Percentiles rank a stretch among this genome's conserved stretches.
phyloP scores from a whole-genome alignment of 2,113 vertebrate genomes.

The Canis aureus region DNA sequence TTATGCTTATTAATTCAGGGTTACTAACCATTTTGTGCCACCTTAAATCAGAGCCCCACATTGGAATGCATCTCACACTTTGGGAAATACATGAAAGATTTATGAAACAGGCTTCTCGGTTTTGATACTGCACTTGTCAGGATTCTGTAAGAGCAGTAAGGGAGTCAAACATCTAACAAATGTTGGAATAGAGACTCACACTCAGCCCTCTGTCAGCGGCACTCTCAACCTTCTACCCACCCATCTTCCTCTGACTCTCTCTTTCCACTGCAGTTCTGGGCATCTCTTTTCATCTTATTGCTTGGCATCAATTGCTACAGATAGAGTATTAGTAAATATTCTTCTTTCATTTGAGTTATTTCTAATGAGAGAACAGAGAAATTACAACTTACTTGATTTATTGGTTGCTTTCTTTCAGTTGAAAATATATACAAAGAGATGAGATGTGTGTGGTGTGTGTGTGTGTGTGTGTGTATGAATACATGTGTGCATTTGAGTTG shows the following conservation, averaged over 20 bases:
- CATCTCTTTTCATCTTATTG: neutral
- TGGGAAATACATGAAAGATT: neutral
- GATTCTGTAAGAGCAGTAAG: neutral
- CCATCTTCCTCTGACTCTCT: neutral
- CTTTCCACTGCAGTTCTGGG: neutral
- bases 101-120: neutral
- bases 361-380: neutral
- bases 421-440: neutral
- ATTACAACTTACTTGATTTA: neutral
- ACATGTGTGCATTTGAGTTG: neutral
- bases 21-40: neutral
- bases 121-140: neutral
- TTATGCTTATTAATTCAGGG: neutral
- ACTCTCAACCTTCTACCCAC: neutral
- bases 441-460: neutral
- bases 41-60: neutral
- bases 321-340: neutral
- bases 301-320: neutral
- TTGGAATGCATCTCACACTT: neutral
- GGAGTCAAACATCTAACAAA: neutral
- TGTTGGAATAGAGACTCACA: neutral
- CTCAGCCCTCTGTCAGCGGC: neutral
- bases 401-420: slow-evolving; percentile 47
- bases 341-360: slow-evolving; percentile 13
- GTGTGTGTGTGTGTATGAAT: neutral